A percentile compares a stretch with the other conserved stretches of the same genome.
phyloP scores from a whole-genome alignment of 2,113 vertebrate species.

The Pelecanus crispus region DNA sequence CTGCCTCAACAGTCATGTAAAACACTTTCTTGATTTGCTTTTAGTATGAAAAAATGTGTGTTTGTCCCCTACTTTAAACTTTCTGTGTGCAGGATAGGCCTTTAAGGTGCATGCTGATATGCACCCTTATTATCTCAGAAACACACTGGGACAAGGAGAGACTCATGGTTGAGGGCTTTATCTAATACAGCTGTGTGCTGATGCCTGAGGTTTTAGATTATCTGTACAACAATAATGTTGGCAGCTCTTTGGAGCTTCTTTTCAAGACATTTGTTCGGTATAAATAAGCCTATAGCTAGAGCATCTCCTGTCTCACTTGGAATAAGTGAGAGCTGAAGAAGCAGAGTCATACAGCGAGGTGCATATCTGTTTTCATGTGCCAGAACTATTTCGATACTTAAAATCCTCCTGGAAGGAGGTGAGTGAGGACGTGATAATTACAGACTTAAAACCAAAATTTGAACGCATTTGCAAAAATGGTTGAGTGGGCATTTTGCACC shows the following conservation, averaged over 20 bases:
- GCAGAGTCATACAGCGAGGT: not conserved
- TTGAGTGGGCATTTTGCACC: not conserved
- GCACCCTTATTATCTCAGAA: not conserved
- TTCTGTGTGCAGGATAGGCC: not conserved
- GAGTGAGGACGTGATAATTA: not conserved
- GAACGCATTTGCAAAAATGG: not conserved
- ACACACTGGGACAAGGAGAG: not conserved
- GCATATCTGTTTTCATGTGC: not conserved
- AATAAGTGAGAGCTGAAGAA: not conserved
- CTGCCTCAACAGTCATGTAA: not conserved
- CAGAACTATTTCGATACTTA: not conserved
- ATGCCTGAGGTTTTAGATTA: not conserved
- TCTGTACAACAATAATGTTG: not conserved
- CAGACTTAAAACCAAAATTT: not conserved
- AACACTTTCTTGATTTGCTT: not conserved
- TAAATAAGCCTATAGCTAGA: not conserved
- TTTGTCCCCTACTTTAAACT: not conserved
- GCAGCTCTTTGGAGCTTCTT: not conserved
- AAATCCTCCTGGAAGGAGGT: not conserved
- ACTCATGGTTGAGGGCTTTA: not conserved
- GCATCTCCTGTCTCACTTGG: not conserved
- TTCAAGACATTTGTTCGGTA: not conserved
- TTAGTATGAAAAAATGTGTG: not conserved
- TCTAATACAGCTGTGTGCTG: not conserved
- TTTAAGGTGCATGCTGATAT: not conserved